A percentile compares a stretch with the other conserved stretches of the same genome.
Evolutionary conservation across 2,113 vertebrate species (phyloP).

Genomic region (Heterochromis multidens): DNA sequence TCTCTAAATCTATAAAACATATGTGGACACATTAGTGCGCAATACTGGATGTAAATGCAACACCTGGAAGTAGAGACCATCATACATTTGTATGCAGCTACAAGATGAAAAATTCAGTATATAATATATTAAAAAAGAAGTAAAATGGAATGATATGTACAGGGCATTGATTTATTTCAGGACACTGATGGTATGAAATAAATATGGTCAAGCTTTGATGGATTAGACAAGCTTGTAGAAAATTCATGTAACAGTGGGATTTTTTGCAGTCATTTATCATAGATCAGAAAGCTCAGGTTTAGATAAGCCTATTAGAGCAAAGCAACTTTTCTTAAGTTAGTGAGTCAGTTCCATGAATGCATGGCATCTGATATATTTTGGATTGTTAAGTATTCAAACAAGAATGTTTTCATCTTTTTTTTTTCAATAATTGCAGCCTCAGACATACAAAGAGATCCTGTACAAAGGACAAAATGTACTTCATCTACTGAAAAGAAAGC

Average conservation of each 20-base stretch:
- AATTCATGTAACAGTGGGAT: constrained; percentile 10
- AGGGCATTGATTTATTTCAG: not conserved
- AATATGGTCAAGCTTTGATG: constrained; percentile 13
- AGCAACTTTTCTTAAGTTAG: not conserved
- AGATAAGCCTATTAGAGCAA: not conserved
- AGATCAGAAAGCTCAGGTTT: not conserved
- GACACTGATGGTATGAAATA: not conserved
- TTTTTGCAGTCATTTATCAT: not conserved
- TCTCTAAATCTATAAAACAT: constrained; percentile 26
- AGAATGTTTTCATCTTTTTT: not conserved
- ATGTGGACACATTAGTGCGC: not conserved
- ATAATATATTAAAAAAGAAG: not conserved
- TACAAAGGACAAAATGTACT: constrained; percentile 3
- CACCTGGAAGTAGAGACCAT: constrained; percentile 5
- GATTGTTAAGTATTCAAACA: not conserved
- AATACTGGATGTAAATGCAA: not conserved
- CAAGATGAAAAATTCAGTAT: not conserved
- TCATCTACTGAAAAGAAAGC: not conserved
- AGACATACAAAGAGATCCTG: not conserved
- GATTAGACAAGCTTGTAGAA: constrained; percentile 18
- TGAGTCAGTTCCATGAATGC: not conserved
- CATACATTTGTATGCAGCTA: not conserved
- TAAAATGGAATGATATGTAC: not conserved
- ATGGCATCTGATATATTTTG: not conserved
- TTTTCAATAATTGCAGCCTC: not conserved